Evolutionary conservation across 2,888 invertebrate genomes (phyloP).

Genomic region (Metacarcinus magister): DNA sequence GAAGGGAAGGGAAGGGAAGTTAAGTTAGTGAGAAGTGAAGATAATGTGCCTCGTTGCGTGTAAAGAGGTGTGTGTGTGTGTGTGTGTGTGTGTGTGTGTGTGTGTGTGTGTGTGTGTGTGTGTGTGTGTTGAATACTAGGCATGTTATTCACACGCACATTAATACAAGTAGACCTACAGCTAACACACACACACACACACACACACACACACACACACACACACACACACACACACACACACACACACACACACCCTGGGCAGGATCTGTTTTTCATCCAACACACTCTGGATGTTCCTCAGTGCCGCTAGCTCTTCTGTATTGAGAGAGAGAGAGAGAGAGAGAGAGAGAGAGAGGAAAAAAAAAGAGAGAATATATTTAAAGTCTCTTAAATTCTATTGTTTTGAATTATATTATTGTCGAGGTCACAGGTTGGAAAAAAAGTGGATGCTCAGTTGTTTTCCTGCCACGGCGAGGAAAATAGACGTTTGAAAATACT

Average conservation of each 20-base stretch:
- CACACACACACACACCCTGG: neutral
- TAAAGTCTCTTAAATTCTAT: neutral
- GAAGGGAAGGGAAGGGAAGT: neutral
- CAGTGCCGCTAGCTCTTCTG: no score
- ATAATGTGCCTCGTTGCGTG: neutral
- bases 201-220: slow-evolving; percentile 57
- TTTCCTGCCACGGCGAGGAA: neutral
- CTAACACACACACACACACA: slow-evolving; percentile 32
- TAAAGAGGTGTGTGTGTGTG: slow-evolving; percentile 16
- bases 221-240: slow-evolving; percentile 50
- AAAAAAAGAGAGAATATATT: neutral
- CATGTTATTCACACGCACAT: neutral
- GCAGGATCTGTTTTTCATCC: neutral
- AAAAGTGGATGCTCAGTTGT: neutral
- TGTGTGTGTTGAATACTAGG: neutral
- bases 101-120: slow-evolving; percentile 9
- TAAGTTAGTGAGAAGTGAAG: neutral
- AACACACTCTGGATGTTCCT: no score
- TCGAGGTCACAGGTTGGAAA: neutral
- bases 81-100: neutral
- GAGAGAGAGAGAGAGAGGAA: no score
- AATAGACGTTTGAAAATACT: neutral
- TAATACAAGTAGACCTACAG: neutral
- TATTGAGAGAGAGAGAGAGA: no score
- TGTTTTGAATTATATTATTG: neutral